These are phyloP conservation scores for Myxocyprinus asiaticus DNA, from an alignment of 2,113 vertebrate genomes.

Conservation along the genomic window DNA sequence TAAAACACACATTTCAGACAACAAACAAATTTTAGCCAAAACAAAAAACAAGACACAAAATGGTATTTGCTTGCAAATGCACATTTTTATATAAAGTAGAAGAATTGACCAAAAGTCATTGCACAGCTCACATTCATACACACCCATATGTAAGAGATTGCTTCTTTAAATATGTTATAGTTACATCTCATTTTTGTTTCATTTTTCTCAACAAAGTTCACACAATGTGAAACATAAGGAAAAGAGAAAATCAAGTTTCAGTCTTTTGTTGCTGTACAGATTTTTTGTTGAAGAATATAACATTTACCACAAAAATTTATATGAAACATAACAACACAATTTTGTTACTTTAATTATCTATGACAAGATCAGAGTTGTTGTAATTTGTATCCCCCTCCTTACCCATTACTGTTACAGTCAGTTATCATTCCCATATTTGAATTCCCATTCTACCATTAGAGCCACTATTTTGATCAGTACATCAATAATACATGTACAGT, in stretches of 20 bases:
- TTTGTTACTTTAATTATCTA: conserved; percentile 43
- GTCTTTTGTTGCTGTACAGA: conserved; percentile 60
- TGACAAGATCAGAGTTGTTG: conserved; percentile 35
- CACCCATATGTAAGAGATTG: conserved; percentile 71
- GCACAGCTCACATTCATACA: conserved; percentile 70
- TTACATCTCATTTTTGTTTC: conserved; percentile 57
- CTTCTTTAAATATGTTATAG: conserved; percentile 66
- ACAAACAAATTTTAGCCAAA: not conserved
- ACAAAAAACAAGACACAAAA: not conserved
- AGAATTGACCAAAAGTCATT: conserved; percentile 70
- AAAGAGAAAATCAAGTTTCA: conserved; percentile 56
- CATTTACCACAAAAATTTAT: conserved; percentile 47
- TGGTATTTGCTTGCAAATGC: conserved; percentile 62
- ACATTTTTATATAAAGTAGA: conserved; percentile 74
- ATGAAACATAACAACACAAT: conserved; percentile 67
- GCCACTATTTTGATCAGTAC: not conserved
- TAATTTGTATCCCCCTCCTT: not conserved
- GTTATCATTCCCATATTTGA: not conserved
- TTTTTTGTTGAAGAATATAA: conserved; percentile 52
- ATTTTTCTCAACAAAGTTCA: conserved; percentile 64
- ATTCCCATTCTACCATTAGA: not conserved
- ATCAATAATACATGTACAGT: conserved; percentile 5
- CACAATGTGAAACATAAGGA: conserved; percentile 67
- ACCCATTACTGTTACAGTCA: not conserved
- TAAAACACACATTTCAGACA: not conserved